Base-by-base conservation (phyloP, 2,888 invertebrate genomes). In the Agonopterix heracliana region DNA sequence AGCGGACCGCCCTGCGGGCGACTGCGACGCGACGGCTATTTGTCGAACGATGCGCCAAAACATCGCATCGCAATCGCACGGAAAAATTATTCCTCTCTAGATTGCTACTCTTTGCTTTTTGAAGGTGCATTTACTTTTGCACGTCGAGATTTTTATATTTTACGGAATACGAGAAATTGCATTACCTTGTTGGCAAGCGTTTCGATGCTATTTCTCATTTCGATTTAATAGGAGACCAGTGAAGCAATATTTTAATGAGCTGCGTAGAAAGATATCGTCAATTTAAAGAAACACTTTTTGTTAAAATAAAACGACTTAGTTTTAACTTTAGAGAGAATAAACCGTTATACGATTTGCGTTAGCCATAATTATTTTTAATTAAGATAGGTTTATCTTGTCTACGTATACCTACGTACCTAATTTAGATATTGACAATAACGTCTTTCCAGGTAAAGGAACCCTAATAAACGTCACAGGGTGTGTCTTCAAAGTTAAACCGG, bases 31-130 rank as follows among this genome's bases (percentile, higher is more conserved):
- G 45, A 14, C 36, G 47, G 68, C 73, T 81, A 82, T 86, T 85
- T 84, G 81, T 79, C 77, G 83, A 85, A 79, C 83, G 81, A 76
- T 83, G 86, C 86, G 85, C 86, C 86, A 83, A 86, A 87, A 85
- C 81, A 87, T 83, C 68, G 75, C 83, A 76, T 79, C 72, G 81
- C 80, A 82, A 85, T 86, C 80, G 76, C 70, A 78, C 78, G 76
- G 81, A 85, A 85, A 83, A 83, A 84, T 78, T 81, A 84, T 86
- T 80, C 76, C 66, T 60, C 71, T 69, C 78, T 73, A 78, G 77
- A 83, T 81, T 84, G 82, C 77, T 79, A 78, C 74, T 78, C 75
- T 72, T 73, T 66, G 74, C 77, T 81, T 79, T 80, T 82, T 77
- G 78, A 75, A 78, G 75, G 77, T 72, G 75, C 78, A 81, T 83